Conservation (phyloP, 53 echinoderm and acorn worm species). For the Stichopus horrens region DNA sequence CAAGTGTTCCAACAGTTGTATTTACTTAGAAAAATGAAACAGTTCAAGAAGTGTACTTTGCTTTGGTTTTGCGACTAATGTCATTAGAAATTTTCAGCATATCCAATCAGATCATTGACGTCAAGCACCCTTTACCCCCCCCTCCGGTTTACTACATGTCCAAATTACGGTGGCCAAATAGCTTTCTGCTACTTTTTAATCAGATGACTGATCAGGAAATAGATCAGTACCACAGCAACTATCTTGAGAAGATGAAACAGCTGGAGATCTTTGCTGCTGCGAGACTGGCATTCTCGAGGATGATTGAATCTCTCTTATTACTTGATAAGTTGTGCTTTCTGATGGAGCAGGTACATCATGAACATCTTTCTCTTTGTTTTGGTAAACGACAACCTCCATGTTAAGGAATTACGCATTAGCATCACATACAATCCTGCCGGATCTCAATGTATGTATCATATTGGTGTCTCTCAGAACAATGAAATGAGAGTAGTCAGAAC, state of each 20-base stretch:
- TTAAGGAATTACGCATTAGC: too few species aligned
- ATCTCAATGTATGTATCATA: too few species aligned
- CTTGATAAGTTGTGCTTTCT: constrained; percentile 82
- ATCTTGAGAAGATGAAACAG: constrained; percentile 50
- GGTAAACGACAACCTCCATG: too few species aligned
- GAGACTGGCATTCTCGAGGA: constrained; percentile 70
- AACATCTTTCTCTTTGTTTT: neutral
- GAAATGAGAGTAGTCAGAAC: too few species aligned
- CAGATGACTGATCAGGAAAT: constrained; percentile 89
- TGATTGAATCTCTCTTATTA: constrained; percentile 80
- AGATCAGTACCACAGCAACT: constrained; percentile 59
- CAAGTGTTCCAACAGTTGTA: too few species aligned
- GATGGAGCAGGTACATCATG: constrained; percentile 74
- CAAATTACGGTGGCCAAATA: neutral
- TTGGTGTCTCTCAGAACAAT: too few species aligned
- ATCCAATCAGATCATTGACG: neutral
- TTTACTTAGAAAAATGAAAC: too few species aligned
- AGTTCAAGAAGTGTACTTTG: too few species aligned
- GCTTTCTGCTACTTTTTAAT: neutral
- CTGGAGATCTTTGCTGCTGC: constrained; percentile 74
- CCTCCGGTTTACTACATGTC: neutral
- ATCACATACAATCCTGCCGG: too few species aligned
- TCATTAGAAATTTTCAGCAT: neutral
- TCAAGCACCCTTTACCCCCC: neutral
- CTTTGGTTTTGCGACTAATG: neutral